Base-by-base conservation (phyloP, 2,113 vertebrate genomes). In the Tachysurus fulvidraco region DNA sequence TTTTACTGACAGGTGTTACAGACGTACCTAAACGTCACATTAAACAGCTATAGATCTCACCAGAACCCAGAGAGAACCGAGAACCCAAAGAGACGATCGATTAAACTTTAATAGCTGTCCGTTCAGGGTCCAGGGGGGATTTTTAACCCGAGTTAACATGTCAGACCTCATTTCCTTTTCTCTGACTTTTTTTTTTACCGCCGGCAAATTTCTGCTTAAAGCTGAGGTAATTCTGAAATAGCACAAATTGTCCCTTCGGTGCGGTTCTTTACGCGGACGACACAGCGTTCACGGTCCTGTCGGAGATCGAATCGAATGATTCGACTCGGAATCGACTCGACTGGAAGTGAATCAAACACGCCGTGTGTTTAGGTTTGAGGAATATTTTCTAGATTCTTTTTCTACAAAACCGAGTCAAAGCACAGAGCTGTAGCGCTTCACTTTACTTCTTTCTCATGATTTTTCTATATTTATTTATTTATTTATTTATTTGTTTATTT, bases 21-120 rank as follows among this genome's bases (percentile, higher is more conserved):
- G 14, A 16, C 28, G 28, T 23, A 84, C 44, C 79, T 19, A 36
- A 36, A 86, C 52, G 3, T 10, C 21, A 81, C 64, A 81, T 44
- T 46, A 23, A 81, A 81, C 80, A 81, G 59, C 60, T 88, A 82
- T 82, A 19, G 87, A 87, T 65, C 87, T 86, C 44, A 89, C 79
- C 30, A 88, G 65, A 89, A 73, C 86, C 88, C 84, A 87, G 83
- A 85, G 83, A 88, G 81, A 23, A 41, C 28, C 9, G 19, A 80
- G 17, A 41, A 60, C 78, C 88, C 88, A 88, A 85, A 88, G 87
- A 88, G 92, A 87, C 52, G 52, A 86, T 89, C 91, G 91, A 92
- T 93, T 92, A 91, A 93, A 93, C 85, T 91, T 93, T 93, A 94
- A 93, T 92, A 92, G 91, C 90, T 92, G 91, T 93, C 91, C 89